Percentiles rank a stretch among this genome's conserved stretches.
phyloP scores from a whole-genome alignment of 1,140 invertebrate species.

The Lepidotrigona ventralis region DNA sequence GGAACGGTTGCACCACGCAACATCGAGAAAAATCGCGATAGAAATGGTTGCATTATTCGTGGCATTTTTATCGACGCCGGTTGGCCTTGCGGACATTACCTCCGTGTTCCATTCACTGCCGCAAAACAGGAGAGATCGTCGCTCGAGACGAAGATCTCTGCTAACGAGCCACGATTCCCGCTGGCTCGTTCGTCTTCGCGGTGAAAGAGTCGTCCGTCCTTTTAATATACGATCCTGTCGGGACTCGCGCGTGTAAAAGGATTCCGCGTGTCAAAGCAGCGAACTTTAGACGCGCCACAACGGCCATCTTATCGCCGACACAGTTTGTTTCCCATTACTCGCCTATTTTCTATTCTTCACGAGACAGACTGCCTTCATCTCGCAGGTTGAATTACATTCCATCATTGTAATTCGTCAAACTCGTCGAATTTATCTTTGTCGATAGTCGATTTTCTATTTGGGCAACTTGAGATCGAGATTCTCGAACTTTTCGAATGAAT shows the following conservation, averaged over 20 bases:
- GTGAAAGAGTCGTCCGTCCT: background rate
- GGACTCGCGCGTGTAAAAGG: background rate
- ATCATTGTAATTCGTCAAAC: too few relatives aligned
- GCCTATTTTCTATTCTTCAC: too few relatives aligned
- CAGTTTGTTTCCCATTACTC: background rate
- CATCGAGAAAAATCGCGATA: background rate
- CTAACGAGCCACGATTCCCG: conserved; percentile 7
- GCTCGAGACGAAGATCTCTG: conserved; percentile 2
- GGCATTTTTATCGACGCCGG: conserved; percentile 54
- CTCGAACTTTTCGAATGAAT: too few relatives aligned
- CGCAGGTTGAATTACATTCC: too few relatives aligned
- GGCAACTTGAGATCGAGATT: too few relatives aligned
- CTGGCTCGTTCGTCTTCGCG: conserved; percentile 8
- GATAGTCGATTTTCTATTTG: too few relatives aligned
- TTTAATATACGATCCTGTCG: background rate
- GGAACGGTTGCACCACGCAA: background rate
- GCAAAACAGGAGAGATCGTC: conserved; percentile 28
- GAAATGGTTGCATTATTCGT: conserved; percentile 46
- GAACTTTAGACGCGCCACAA: too few relatives aligned
- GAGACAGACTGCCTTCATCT: too few relatives aligned
- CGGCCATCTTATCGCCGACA: background rate
- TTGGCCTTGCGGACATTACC: conserved; percentile 58
- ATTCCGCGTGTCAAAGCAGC: background rate
- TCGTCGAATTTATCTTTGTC: too few relatives aligned
- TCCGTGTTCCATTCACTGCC: conserved; percentile 54